Evolutionary conservation across 2,888 invertebrate genomes (phyloP), one percentile per base, ranked within the genome.

Genomic region (Ormyrus thymus): DNA sequence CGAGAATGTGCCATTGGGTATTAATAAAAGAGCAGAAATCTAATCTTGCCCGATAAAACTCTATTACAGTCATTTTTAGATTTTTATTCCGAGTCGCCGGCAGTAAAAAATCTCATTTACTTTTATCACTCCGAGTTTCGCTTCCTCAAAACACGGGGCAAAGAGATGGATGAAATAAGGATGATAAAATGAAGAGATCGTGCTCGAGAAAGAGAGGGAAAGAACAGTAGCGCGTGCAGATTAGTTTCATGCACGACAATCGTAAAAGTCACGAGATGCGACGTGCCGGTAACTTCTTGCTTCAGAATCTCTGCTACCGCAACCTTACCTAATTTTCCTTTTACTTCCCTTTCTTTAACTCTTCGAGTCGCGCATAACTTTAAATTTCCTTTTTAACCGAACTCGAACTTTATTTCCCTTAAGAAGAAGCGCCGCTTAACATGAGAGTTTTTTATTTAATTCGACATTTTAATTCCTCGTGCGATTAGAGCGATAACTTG

Each of bases 241-340:
- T 78, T 78, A 78, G 78, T 78, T 73, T 78, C 78, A 73, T 78
- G 72, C 72, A 48, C 78, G 61, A n/a, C 72, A 65, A 73, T 78
- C 78, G 68, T 78, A 78, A 78, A 78, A 78, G 66, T 53, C 68
- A 61, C 70, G 46, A 65, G 58, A 10, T 58, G 64, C 78, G 59
- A 68, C 68, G 72, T 68, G 72, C 72, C 62, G 7, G 11, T 11
- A 53, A n/a, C 53, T 62, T 51, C 55, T 46, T 58, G 13, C 50
- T 51, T 43, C 48, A 6, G 10, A 68, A 59, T 10, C 48, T 58
- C 58, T n/a, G 10, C 59, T 10, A 10, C 7, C 53, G 29, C n/a
- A 8, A n/a, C 15, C 15, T 46, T n/a, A 10, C 48, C 64, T 13
- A 11, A 43, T 46, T 10, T 45, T 51, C 58, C 65, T 71, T 48